Evolutionary conservation across 2,888 invertebrate species (phyloP).

Genomic region (Euzetes globulus): DNA sequence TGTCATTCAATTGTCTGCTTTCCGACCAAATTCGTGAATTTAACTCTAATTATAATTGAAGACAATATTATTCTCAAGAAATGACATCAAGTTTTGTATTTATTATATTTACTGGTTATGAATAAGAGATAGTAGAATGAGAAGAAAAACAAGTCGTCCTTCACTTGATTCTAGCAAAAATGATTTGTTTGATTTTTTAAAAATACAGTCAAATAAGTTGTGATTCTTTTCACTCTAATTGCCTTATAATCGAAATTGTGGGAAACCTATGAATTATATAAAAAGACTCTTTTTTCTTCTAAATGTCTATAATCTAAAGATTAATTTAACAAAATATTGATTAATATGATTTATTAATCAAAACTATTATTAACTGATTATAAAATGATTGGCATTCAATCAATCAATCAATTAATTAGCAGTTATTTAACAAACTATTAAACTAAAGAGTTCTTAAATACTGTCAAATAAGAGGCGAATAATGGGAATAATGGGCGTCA

Average conservation of each 20-base stretch:
- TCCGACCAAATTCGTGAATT: not conserved
- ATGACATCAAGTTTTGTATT: not conserved
- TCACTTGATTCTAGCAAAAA: not conserved
- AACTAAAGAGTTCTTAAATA: not conserved
- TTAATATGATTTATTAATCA: too few relatives aligned
- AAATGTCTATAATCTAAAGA: not conserved
- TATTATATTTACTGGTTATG: not conserved
- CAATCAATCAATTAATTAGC: not conserved
- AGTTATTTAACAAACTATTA: not conserved
- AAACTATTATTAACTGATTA: not conserved
- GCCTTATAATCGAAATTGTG: not conserved
- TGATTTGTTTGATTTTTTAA: constrained; percentile 20
- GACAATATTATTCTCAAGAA: not conserved
- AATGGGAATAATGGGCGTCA: not conserved
- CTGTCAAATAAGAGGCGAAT: not conserved
- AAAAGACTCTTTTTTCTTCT: not conserved
- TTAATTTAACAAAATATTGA: not conserved
- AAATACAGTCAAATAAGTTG: not conserved
- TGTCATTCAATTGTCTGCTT: not conserved
- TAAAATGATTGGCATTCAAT: not conserved
- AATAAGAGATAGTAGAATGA: not conserved
- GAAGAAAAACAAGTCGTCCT: constrained; percentile 7
- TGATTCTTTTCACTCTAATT: not conserved
- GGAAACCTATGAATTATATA: not conserved
- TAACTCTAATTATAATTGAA: not conserved